Evolutionary conservation across 2,888 invertebrate genomes (phyloP), one percentile per base, ranked within the genome.

Genomic region (Tinea semifulvella): DNA sequence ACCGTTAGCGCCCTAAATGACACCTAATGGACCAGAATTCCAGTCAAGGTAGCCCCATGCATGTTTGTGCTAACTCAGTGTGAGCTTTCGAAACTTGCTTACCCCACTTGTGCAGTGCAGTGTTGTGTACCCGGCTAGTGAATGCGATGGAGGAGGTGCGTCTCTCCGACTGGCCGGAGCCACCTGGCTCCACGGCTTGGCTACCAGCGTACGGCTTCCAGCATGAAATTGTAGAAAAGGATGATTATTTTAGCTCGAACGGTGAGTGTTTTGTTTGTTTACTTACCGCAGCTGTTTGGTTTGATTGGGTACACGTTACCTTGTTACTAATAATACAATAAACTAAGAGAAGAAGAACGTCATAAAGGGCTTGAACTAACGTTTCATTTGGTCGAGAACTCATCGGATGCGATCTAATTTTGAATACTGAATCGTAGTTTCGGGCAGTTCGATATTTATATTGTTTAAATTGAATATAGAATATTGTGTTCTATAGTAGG

Each of bases 191-290:
- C 61, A 88, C 88, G 80, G 87, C 89, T 60, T 90, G 90, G 90
- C 83, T 89, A 71, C 90, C 90, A 55, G 90, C 90, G 57, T 90
- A 90, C 65, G 90, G 90, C 56, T 90, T 87, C 79, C 87, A 88
- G 75, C 85, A 85, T 66, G 87, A 87, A 48, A 76, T 86, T 59
- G 66, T 77, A 65, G 83, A 86, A 57, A 84, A 85, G 68, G 87
- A 87, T 62, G 87, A 87, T 67, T 86, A 84, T 71, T 76, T 85
- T 60, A 82, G 82, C 62, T 82, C 85, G 70, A 85, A 84, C 65
- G 86, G 85, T 86, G 80, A 83, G 79, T 83, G 13, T 20, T 42
- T 35, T 26, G 19, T 39, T 45, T 31, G 40, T 40, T 38, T 38
- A 38, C 20, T 19, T 22, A 42, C 11, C 25, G 20, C 42, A 22